Conservation (phyloP, 2,888 invertebrate species). For the Pycnomerus fuliginosus region DNA sequence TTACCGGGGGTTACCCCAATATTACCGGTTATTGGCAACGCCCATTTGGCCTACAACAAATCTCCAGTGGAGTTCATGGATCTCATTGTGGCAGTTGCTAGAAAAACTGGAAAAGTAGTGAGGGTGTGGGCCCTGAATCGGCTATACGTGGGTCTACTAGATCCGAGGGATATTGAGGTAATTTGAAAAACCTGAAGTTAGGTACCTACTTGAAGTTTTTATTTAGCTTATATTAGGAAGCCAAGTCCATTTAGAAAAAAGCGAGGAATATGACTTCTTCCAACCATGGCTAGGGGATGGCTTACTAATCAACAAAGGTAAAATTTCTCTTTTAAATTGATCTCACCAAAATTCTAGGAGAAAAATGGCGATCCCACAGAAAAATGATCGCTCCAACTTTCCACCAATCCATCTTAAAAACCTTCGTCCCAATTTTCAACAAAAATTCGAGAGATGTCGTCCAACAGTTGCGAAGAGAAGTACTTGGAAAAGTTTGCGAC, state of each 20-base stretch:
- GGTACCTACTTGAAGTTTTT: background rate
- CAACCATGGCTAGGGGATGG: conserved; percentile 84
- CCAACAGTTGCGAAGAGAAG: conserved; percentile 67
- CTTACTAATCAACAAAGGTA: conserved; percentile 83
- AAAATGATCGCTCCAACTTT: conserved; percentile 86
- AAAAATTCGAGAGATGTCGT: conserved; percentile 76
- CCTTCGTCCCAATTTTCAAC: conserved; percentile 83
- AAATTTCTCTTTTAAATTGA: conserved; percentile 80
- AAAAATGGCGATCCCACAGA: conserved; percentile 82
- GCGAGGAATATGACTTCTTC: conserved; percentile 75
- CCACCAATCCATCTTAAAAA: conserved; percentile 83
- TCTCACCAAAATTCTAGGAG: conserved; percentile 89
- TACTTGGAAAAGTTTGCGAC: conserved; percentile 67
- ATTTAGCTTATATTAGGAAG: conserved; percentile 63
- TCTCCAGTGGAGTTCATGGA: too few species aligned
- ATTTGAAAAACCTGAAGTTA: conserved; percentile 30
- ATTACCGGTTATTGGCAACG: too few species aligned
- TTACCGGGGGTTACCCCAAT: too few species aligned
- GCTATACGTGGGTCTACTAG: too few species aligned
- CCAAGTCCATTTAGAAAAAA: conserved; percentile 78
- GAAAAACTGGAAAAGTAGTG: too few species aligned
- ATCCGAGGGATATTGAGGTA: conserved; percentile 76
- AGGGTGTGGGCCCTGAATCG: too few species aligned
- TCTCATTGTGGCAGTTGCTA: too few species aligned
- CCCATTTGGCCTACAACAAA: too few species aligned